Evolutionary conservation across 2,113 vertebrate species (phyloP).

Genomic region (Chrysochloris asiatica): DNA sequence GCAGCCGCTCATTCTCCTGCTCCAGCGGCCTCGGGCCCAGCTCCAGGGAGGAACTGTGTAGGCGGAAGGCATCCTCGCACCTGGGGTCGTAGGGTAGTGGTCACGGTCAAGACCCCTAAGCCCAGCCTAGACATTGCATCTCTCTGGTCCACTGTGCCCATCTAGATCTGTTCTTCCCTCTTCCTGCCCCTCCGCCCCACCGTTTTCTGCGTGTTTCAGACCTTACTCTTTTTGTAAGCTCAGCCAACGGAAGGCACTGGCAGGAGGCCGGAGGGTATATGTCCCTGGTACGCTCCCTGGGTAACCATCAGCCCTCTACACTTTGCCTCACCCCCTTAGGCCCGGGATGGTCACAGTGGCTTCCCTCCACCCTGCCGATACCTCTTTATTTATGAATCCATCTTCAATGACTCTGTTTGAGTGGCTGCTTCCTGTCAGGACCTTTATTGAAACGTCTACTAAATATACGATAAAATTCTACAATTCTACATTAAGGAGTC

Average conservation of each 20-base stretch:
- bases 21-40: constrained; percentile 89
- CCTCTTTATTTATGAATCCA: neutral
- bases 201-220: neutral
- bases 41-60: constrained; percentile 91
- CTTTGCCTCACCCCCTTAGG: neutral
- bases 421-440: neutral
- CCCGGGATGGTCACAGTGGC: neutral
- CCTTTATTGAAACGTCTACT: neutral
- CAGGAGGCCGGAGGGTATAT: neutral
- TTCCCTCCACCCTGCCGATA: neutral
- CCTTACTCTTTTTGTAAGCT: neutral
- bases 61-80: constrained; percentile 91
- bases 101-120: neutral
- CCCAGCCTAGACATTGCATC: neutral
- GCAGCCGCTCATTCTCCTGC: constrained; percentile 93
- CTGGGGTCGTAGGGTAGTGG: constrained; percentile 79
- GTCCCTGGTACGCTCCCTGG: neutral
- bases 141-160: neutral
- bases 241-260: neutral
- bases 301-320: neutral
- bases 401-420: neutral
- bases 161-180: too few species aligned
- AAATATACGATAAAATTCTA: neutral
- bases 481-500: neutral
- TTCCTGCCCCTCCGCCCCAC: neutral